Evolutionary conservation across 1,140 invertebrate genomes (phyloP), one percentile per base, ranked within the genome.

Genomic region (Aricia agestis): DNA sequence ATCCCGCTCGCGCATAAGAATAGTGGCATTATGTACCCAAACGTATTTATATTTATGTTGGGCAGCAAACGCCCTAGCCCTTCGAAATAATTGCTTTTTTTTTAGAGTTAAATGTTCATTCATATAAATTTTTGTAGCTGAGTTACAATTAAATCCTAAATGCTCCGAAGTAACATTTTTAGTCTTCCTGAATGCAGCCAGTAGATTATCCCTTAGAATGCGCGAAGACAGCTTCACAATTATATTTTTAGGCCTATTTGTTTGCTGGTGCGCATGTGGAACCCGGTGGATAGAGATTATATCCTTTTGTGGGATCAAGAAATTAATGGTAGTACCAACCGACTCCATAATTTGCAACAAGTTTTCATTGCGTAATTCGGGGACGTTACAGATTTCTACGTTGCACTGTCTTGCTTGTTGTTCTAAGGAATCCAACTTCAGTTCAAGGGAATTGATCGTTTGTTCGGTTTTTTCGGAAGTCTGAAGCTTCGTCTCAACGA

Each of bases 31-130:
- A n/a, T 59, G 25, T 7, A 59, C 31, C 68, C 68, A 69, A 13
- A 69, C 25, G 15, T 58, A 69, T 69, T 59, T 69, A 15, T 58
- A 52, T 31, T 59, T n/a, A 32, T 59, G 25, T 59, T n/a, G 10
- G 11, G 19, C 58, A 4, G 68, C 68, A 2, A 11, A 17, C 58
- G 59, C 68, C 6, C 45, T 42, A 36, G 45, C 57, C 31, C 13
- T 17, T 6, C 68, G 68, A 69, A 69, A 69, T 32, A 69, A 58
- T 7, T 59, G 19, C 13, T 69, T 69, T 5, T 59, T 69, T n/a
- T 25, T 59, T 15, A 32, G 25, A 15, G 19, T 69, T 36, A 36
- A 9, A 61, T 32, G 3, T 69, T 58, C 57, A 32, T 59, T 69
- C 13, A 69, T 17, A 11, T 58, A 69, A 13, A 69, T 52, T 32